phyloP scores from a whole-genome alignment of 2,888 invertebrate genomes.

The Acronicta aceris region DNA sequence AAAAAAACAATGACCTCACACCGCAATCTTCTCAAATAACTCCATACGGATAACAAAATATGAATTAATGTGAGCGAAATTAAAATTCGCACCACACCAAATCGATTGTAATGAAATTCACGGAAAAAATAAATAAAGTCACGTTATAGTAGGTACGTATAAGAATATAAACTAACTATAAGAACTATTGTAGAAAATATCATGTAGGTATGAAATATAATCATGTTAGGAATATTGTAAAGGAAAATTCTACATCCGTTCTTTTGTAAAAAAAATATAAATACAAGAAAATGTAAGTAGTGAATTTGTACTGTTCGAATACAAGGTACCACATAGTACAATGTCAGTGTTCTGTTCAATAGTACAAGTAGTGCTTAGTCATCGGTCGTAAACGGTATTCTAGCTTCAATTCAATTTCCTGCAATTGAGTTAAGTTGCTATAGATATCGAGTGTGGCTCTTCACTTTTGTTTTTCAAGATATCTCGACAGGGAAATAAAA shows the following conservation, averaged over 20 bases:
- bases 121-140: constrained; percentile 22
- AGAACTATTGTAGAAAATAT: not conserved
- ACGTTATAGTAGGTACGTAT: constrained; percentile 14
- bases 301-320: constrained; percentile 5
- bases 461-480: constrained; percentile 36
- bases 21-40: constrained; percentile 6
- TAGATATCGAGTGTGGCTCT: constrained; percentile 30
- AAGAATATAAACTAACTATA: not conserved
- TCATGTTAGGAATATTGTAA: not conserved
- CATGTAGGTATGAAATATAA: not conserved
- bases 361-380: constrained; percentile 22
- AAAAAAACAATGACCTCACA: constrained; percentile 1
- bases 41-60: constrained; percentile 18
- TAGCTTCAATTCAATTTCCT: constrained; percentile 25
- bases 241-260: not conserved
- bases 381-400: constrained; percentile 30
- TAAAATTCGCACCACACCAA: constrained; percentile 38
- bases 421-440: constrained; percentile 34
- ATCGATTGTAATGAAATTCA: constrained; percentile 40
- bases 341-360: constrained; percentile 17
- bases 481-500: not conserved
- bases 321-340: constrained; percentile 4
- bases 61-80: constrained; percentile 23
- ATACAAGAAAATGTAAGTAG: not conserved
- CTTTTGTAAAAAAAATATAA: not conserved